These are phyloP conservation scores for Brachionus paranguensis DNA, from an alignment of 1,140 invertebrate genomes.

Conservation along the genomic window DNA sequence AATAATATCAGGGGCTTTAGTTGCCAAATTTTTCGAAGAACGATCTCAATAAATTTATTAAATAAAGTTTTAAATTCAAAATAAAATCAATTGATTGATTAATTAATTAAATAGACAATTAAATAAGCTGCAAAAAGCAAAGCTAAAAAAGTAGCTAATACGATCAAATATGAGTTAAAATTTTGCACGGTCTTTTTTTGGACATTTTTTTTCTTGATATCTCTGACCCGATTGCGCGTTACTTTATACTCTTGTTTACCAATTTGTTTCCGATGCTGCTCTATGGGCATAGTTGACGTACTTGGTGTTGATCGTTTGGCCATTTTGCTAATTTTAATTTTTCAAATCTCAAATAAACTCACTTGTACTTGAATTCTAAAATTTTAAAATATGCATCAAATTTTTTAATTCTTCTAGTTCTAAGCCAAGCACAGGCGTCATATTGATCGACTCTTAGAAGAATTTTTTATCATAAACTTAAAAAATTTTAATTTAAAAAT, in stretches of 20 bases:
- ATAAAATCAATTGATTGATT: not conserved
- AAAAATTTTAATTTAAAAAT: not conserved
- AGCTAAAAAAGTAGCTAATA: not conserved
- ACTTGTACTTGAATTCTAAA: not conserved
- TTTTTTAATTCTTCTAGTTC: not conserved
- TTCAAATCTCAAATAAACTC: not conserved
- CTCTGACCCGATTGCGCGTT: not conserved
- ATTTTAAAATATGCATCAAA: not conserved
- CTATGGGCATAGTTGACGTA: not conserved
- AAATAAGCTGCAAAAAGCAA: constrained; percentile 4
- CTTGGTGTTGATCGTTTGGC: not conserved
- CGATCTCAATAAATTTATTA: not conserved
- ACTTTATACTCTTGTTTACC: constrained; percentile 18
- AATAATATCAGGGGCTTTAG: not conserved
- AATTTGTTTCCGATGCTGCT: constrained; percentile 22
- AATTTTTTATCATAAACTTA: constrained; percentile 3
- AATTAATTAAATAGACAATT: not conserved
- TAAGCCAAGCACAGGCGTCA: not conserved
- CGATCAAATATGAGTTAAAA: not conserved
- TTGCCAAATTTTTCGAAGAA: not conserved
- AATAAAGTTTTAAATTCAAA: not conserved
- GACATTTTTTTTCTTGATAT: not conserved
- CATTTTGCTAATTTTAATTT: constrained; percentile 3
- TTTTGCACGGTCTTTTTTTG: not conserved
- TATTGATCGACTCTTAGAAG: not conserved